A percentile compares a stretch with the other conserved stretches of the same genome.
phyloP scores from a whole-genome alignment of 2,888 invertebrate species.

The Lampropteryx suffumata region DNA sequence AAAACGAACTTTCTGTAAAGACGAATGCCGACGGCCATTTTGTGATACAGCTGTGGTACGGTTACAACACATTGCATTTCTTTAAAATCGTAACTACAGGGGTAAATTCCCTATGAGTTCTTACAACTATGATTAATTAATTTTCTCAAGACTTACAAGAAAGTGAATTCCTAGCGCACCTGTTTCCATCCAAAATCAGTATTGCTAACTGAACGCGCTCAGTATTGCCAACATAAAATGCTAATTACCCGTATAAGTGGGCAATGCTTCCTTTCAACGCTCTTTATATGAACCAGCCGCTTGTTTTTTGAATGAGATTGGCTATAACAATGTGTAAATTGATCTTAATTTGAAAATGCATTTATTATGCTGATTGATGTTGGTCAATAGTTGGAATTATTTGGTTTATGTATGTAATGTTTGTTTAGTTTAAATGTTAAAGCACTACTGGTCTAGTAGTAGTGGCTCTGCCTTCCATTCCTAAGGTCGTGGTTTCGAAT shows the following conservation, averaged over 20 bases:
- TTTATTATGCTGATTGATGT: constrained; percentile 25
- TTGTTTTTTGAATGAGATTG: constrained; percentile 52
- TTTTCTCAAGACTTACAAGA: constrained; percentile 49
- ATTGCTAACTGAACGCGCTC: constrained; percentile 44
- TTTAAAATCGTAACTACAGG: too few relatives aligned
- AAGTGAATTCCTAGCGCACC: constrained; percentile 48
- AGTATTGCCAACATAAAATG: constrained; percentile 67
- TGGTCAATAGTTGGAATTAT: constrained; percentile 9
- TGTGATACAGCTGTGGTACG: too few relatives aligned
- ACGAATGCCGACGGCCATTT: too few relatives aligned
- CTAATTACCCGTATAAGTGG: constrained; percentile 63
- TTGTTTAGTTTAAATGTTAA: constrained; percentile 4
- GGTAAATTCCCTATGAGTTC: background rate
- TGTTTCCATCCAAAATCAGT: constrained; percentile 42
- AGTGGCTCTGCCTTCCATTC: too few relatives aligned
- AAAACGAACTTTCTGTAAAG: too few relatives aligned
- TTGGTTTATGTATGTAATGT: constrained; percentile 5
- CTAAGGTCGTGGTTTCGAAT: too few relatives aligned
- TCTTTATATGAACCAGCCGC: constrained; percentile 43
- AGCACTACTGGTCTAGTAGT: too few relatives aligned
- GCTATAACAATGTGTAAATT: constrained; percentile 53
- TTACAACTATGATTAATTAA: constrained; percentile 50
- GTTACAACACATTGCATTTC: too few relatives aligned
- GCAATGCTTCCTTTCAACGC: constrained; percentile 59
- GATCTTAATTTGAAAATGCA: constrained; percentile 28